Conservation (phyloP, 2,797 vertebrate genomes). For the Scolopax rusticola region DNA sequence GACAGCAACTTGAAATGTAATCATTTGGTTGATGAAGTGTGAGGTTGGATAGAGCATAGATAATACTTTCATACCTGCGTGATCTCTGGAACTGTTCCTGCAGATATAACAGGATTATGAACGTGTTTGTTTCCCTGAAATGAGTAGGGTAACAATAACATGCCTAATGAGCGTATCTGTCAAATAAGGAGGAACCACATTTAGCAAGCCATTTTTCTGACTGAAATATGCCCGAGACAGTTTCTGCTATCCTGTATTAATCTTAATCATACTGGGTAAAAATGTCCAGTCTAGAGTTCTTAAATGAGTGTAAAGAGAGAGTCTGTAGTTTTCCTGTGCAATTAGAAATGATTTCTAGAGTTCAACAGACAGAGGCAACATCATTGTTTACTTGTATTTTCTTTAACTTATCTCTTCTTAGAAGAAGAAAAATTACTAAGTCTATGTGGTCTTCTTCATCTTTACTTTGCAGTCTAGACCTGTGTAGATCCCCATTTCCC, state of each 20-base stretch:
- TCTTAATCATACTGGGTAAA: background rate
- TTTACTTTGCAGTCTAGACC: background rate
- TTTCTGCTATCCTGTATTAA: background rate
- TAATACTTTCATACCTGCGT: slow-evolving; percentile 8
- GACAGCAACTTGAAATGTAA: background rate
- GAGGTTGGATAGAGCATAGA: background rate
- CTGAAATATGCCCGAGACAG: background rate
- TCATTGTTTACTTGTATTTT: background rate
- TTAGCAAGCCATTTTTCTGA: background rate
- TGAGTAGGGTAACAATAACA: background rate
- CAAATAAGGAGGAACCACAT: background rate
- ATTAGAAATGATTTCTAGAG: background rate
- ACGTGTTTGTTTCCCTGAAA: slow-evolving; percentile 33
- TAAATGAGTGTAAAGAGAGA: background rate
- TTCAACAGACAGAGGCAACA: background rate
- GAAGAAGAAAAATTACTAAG: background rate
- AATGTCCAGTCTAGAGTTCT: background rate
- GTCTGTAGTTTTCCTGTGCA: background rate
- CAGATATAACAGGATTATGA: background rate
- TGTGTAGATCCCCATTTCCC: background rate
- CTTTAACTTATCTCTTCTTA: background rate
- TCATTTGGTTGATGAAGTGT: background rate
- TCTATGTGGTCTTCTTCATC: background rate
- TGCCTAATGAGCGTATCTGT: background rate
- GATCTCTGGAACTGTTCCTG: background rate